Percentiles rank a stretch among this genome's conserved stretches.
phyloP scores from a whole-genome alignment of 2,113 vertebrate genomes.

The Cephalopholis sonnerati region DNA sequence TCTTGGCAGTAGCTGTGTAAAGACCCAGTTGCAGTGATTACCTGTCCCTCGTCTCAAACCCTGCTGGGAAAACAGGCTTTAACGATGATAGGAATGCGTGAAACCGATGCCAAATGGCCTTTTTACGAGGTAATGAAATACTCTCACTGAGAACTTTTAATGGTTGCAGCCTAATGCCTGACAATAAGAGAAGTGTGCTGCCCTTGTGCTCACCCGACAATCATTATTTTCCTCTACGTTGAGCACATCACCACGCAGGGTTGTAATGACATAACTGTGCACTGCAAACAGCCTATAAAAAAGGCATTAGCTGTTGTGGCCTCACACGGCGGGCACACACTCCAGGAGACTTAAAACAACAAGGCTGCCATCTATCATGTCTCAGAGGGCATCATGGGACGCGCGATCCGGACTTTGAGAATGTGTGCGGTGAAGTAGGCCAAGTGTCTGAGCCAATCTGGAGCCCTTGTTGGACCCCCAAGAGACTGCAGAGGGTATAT shows the following conservation, averaged over 20 bases:
- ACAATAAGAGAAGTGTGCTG: conserved; percentile 63
- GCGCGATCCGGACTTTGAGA: conserved; percentile 17
- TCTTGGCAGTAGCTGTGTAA: conserved; percentile 56
- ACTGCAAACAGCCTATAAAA: conserved; percentile 58
- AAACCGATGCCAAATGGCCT: conserved; percentile 62
- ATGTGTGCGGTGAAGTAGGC: conserved; percentile 17
- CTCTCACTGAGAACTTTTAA: conserved; percentile 64
- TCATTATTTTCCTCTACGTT: conserved; percentile 45
- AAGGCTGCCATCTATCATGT: conserved; percentile 45
- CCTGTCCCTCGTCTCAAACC: conserved; percentile 55
- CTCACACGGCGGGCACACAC: conserved; percentile 17
- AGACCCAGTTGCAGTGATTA: conserved; percentile 56
- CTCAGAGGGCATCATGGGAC: conserved; percentile 59
- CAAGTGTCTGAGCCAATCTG: conserved; percentile 36
- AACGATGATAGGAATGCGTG: conserved; percentile 50
- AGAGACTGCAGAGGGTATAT: conserved; percentile 4
- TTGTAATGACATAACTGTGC: conserved; percentile 50
- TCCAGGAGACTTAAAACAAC: conserved; percentile 49
- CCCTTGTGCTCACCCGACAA: conserved; percentile 43
- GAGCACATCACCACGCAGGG: conserved; percentile 23
- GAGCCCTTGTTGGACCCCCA: conserved; percentile 18
- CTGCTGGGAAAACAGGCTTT: conserved; percentile 72
- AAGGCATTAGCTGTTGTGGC: conserved; percentile 60
- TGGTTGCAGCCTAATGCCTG: conserved; percentile 51
- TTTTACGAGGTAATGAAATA: conserved; percentile 77